Evolutionary conservation across 2,113 vertebrate genomes (phyloP), one percentile per base, ranked within the genome.

Genomic region (human (Homo sapiens)): DNA sequence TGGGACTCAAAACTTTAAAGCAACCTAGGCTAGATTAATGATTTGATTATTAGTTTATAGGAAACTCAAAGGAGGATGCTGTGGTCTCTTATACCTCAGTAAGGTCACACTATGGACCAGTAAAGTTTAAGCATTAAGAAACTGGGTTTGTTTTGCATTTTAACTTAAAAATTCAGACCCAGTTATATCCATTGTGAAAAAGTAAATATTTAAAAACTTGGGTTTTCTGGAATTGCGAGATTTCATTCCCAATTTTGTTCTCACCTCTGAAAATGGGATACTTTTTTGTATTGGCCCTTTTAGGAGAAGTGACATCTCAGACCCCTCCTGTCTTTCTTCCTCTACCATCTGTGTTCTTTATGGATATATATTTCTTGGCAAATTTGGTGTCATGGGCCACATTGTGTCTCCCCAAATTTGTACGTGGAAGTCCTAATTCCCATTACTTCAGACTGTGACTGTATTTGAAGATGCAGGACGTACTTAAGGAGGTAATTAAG

Each of bases 141-240:
- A 97, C 83, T 86, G 85, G 0, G 43, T 72, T 97, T 96, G 72
- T 57, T 98, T 97, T 98, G 92, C 97, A 89, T 97, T 98, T 97
- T 97, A 97, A 97, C 90, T 97, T 96, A 98, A 96, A 97, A 90
- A 97, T 82, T 93, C 93, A 98, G 87, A 94, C 68, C 20, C n/a
- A 45, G 45, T 68, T 96, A 82, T 95, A 96, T 97, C 94, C 96
- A 13, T 23, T 64, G 18, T 95, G 59, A 59, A 91, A 97, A 98
- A 98, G 93, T 90, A 97, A 96, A 91, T 80, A 89, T 95, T 86
- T 76, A 94, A 82, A 82, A 95, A 40, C 80, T 88, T 87, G 73
- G 35, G 32, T 43, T 80, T 97, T 73, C 20, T 98, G 95, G 86
- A 97, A 93, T 97, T 97, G 84, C 85, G 97, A 66, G 90, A 84